Conservation (phyloP, 2,888 invertebrate species). For the Hoplodrina ambigua region DNA sequence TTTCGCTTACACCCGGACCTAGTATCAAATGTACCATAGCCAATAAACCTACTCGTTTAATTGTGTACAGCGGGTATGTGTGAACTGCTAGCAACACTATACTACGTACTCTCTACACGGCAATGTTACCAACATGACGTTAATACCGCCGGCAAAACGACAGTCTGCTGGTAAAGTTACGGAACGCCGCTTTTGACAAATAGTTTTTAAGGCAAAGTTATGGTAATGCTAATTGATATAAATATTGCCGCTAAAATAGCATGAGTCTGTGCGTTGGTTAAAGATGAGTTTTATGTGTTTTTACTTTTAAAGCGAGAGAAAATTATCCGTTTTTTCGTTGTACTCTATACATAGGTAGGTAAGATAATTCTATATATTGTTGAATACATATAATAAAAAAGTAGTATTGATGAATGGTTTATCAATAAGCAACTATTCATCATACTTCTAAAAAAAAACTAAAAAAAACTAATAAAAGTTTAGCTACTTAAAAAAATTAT, state of each 20-base stretch:
- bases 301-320: not conserved
- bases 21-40: constrained; percentile 38
- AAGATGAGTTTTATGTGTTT: not conserved
- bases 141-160: constrained; percentile 56
- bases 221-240: constrained; percentile 29
- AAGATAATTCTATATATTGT: too few relatives aligned
- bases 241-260: constrained; percentile 5
- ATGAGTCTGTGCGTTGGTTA: constrained; percentile 1
- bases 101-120: constrained; percentile 36
- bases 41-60: constrained; percentile 75
- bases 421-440: too few relatives aligned
- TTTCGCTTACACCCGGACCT: constrained; percentile 34
- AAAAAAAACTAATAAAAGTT: too few relatives aligned
- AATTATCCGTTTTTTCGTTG: not conserved
- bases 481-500: too few relatives aligned
- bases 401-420: too few relatives aligned
- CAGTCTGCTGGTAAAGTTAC: constrained; percentile 17
- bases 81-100: constrained; percentile 71
- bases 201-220: constrained; percentile 19
- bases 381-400: too few relatives aligned
- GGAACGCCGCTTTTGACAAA: constrained; percentile 15
- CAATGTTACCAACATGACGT: constrained; percentile 55
- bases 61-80: constrained; percentile 76
- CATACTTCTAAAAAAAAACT: too few relatives aligned
- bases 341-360: too few relatives aligned